Base-by-base conservation (phyloP, 2,113 vertebrate species). In the Choloepus hoffmanni region DNA sequence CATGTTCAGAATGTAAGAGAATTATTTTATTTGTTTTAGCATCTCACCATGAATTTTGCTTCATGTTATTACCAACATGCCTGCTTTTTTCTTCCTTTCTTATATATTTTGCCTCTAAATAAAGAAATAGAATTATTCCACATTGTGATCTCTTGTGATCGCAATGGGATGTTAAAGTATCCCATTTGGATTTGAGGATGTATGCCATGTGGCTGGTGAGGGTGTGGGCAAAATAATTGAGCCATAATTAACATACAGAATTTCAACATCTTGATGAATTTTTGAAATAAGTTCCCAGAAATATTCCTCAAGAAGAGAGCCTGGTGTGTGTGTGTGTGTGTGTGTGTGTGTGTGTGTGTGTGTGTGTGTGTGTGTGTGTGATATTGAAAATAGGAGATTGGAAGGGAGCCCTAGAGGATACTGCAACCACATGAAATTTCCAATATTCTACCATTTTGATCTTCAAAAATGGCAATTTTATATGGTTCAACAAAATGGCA, bases 21-120 rank as follows among this genome's bases (percentile, higher is more conserved):
- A 58, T 50, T 58, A 50, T 55, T 72, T 92, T 23, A 50, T 77
- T 62, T 63, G 7, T 72, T 93, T 94, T 21, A 76, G 12, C 33
- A 63, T 79, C 65, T 85, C 40, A 79, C 48, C 24, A n/a, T 55
- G 84, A n/a, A 79, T n/a, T 81, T 95, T 87, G 26, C 79, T 76
- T 30, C 40, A 82, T 62, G 28, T 76, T 73, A 26, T 43, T 81
- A 26, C 12, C 36, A 65, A 24, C 9, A 14, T 53, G 9, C 7
- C 36, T 63, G 33, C 0, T 14, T 94, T 48, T 83, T 58, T 58
- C 16, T 4, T 3, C 62, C 12, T 67, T 85, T 67, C 23, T 86
- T 82, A 19, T 24, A 2, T 58, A 33, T 86, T 28, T 79, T 50
- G 28, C 21, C 16, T 79, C 23, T 30, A 55, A 55, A 74, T 70